phyloP scores from a whole-genome alignment of 2,797 vertebrate genomes.

The Hafferia zeledoni region DNA sequence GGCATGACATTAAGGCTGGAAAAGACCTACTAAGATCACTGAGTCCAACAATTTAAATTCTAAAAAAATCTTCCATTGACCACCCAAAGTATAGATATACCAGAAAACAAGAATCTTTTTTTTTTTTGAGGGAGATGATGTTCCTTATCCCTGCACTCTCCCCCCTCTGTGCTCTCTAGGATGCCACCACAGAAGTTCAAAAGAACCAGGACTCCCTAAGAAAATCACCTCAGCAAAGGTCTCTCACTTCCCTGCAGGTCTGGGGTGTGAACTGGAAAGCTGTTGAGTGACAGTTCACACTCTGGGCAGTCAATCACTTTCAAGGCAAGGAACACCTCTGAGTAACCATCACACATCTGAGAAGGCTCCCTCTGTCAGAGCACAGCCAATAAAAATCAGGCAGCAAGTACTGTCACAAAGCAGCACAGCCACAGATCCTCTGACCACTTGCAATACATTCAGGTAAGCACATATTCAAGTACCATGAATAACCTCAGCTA shows the following conservation, averaged over 20 bases:
- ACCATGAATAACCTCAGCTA: not conserved
- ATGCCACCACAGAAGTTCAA: not conserved
- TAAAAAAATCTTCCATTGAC: not conserved
- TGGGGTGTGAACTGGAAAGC: not conserved
- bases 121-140: accelerated
- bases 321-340: not conserved
- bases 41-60: not conserved
- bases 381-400: not conserved
- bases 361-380: not conserved
- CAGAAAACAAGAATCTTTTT: not conserved
- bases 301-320: not conserved
- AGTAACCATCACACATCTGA: not conserved
- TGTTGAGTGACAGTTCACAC: not conserved
- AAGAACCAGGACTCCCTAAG: not conserved
- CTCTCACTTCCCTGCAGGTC: not conserved
- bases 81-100: not conserved
- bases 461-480: not conserved
- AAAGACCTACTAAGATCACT: not conserved
- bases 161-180: not conserved
- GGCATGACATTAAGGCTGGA: not conserved
- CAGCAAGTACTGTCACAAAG: not conserved
- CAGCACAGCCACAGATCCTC: not conserved
- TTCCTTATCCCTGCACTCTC: not conserved
- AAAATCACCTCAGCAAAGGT: not conserved
- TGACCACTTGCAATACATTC: not conserved